Evolutionary conservation across 2,888 invertebrate species (phyloP).

Genomic region (Chromoteleia sp.): DNA sequence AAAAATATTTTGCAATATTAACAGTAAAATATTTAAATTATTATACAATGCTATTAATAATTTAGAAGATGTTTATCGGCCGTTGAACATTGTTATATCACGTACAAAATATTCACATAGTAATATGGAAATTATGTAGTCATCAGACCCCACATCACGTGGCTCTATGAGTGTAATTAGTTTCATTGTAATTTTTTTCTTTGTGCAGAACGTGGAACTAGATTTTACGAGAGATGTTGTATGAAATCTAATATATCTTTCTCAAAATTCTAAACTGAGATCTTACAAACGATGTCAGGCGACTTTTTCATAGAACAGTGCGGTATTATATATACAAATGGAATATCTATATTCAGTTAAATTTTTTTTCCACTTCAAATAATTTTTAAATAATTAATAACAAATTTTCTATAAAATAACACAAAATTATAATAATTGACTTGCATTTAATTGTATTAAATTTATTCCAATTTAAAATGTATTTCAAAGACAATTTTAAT

Average conservation of each 20-base stretch:
- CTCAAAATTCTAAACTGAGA: constrained; percentile 21
- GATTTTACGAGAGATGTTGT: constrained; percentile 21
- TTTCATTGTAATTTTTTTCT: constrained; percentile 20
- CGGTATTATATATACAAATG: no score
- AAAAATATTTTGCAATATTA: not conserved
- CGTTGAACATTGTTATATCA: not conserved
- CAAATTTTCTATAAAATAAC: no score
- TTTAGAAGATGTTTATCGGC: not conserved
- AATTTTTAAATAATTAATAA: no score
- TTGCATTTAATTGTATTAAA: no score
- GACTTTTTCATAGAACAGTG: not conserved
- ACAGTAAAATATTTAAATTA: not conserved
- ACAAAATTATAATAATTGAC: no score
- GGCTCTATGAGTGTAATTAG: constrained; percentile 31
- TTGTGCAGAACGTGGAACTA: constrained; percentile 10
- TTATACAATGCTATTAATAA: not conserved
- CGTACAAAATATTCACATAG: constrained; percentile 4
- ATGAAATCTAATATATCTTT: constrained; percentile 40
- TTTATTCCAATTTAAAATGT: no score
- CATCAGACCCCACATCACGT: constrained; percentile 19
- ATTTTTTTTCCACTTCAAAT: no score
- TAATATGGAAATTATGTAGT: constrained; percentile 12
- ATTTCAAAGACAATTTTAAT: no score
- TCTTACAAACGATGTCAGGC: not conserved
- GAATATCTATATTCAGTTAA: no score